Base-by-base conservation (phyloP, 37 sponge, comb jelly and placozoan species). In the Halichondria panicea region DNA sequence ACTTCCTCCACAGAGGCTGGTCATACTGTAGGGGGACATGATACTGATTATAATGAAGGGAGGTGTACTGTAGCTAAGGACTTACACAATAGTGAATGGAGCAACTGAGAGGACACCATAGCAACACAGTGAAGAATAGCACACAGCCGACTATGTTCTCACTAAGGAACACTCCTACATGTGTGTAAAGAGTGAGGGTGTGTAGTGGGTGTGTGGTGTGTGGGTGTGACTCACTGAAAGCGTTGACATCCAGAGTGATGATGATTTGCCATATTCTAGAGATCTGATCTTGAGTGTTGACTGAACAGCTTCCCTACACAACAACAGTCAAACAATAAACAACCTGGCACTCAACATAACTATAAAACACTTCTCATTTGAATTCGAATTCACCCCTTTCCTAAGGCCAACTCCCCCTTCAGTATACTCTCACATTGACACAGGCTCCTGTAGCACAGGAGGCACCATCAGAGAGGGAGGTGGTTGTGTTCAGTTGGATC, bases 101-200 rank as follows among this genome's bases (percentile, higher is more conserved):
- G 8, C 39, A 52, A n/a, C 65, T 43, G 18, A 4, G 61, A 4
- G 61, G 79, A 24, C 55, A 2, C 63, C 80, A 80, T 32, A 59
- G 4, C 0, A 58, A 21, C n/a, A 43, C 1, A 18, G 71, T 44
- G 52, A 60, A 70, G 63, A 80, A 40, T 9, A 80, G 71, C 22
- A 68, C 69, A 70, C 25, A 61, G 0, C 80, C 80, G 2, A 80
- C 71, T 25, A 80, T 69, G 63, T 80, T 80, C 50, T 80, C 71
- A 21, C 4, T 27, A 28, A 80, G 44, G 32, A 70, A 57, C 22
- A n/a, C 52, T 2, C 70, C 53, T 63, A 46, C 22, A 66, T 40
- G 9, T 36, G 41, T 2, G 72, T 53, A 3, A 22, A 2, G 9
- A 50, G 22, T 27, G 1, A 53, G 55, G 7, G 31, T 71, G 21